Evolutionary conservation across 2,797 vertebrate genomes (phyloP), one percentile per base, ranked within the genome.

Genomic region (Tolypeutes matacus): DNA sequence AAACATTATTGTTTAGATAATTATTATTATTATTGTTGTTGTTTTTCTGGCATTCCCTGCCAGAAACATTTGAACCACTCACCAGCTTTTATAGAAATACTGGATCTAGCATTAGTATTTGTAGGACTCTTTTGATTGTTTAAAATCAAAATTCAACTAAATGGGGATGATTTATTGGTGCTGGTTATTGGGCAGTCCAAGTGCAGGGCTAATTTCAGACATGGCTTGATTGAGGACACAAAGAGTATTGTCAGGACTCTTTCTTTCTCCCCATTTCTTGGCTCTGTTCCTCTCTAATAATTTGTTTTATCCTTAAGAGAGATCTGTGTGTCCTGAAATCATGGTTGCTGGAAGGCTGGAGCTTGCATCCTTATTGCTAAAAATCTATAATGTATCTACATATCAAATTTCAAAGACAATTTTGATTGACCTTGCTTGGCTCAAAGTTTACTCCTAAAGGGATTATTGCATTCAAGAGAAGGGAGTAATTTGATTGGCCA

Each of bases 71-170:
- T 88, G 49, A 91, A 27, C 29, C 4, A 67, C 25, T 77, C 2
- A 53, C 60, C 78, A 85, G 15, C 56, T 76, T 56, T 58, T 81
- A 81, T 6, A 88, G 86, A 84, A 93, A 51, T 80, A 20, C 29
- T 78, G 92, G 62, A 72, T 78, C 72, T 58, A 20, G 11, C 60
- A 36, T 51, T 56, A 21, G 11, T 51, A 75, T 82, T 78, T 86
- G 67, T 70, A 75, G 83, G 65, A 85, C 64, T 34, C 62, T 88
- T 96, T 36, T n/a, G 73, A 49, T 72, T 70, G 14, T 64, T 65
- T 82, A 25, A 34, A 93, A 73, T 69, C n/a, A 86, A 90, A 96
- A 73, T 89, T 78, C 49, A 51, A 58, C 69, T 93, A 73, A 62
- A 77, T 73, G 17, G 36, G 42, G 34, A 78, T 93, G 85, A 89